phyloP scores from a whole-genome alignment of 2,888 invertebrate genomes.

The Rotaria magnacalcarata region DNA sequence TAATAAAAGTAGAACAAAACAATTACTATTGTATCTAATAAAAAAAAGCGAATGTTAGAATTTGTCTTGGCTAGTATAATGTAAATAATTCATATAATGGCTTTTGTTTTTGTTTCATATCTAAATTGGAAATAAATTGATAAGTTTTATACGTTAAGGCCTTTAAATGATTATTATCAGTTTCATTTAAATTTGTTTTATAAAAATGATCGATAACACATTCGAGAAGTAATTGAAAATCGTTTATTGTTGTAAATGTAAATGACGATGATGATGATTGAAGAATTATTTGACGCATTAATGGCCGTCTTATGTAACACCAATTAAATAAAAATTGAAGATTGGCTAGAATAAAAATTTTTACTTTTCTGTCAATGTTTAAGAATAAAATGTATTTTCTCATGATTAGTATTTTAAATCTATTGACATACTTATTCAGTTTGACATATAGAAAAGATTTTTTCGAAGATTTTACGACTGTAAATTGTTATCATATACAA shows the following conservation, averaged over 20 bases:
- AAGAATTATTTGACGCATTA: constrained; percentile 28
- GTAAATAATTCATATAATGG: background rate
- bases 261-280: background rate
- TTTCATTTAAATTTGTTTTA: background rate
- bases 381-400: too few relatives aligned
- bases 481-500: too few relatives aligned
- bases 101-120: background rate
- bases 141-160: background rate
- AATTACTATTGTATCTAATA: background rate
- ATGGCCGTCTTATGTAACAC: background rate
- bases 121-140: constrained; percentile 26
- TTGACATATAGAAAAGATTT: too few relatives aligned
- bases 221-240: constrained; percentile 22
- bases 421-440: too few relatives aligned
- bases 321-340: constrained; percentile 28
- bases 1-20: background rate
- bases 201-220: background rate
- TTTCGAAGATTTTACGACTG: too few relatives aligned
- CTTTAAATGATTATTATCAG: background rate
- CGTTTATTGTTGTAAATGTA: background rate
- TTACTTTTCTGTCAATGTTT: too few relatives aligned
- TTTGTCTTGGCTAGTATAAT: background rate
- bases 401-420: too few relatives aligned
- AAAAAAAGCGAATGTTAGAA: background rate
- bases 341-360: background rate